These are phyloP conservation scores for Artibeus jamaicensis DNA, from an alignment of 2,797 vertebrate species.

Conservation along the genomic window DNA sequence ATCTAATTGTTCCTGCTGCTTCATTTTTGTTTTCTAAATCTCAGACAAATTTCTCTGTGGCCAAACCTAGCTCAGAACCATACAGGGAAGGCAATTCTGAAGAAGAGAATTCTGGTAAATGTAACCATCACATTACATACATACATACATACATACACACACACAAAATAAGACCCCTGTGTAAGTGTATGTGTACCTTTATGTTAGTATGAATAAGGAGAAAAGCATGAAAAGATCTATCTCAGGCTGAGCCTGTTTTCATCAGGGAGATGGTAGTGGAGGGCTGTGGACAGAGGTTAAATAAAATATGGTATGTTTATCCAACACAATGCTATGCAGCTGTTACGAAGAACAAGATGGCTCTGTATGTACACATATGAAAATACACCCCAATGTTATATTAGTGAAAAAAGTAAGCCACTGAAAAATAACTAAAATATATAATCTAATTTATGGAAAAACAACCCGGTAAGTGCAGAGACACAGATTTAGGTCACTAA, in stretches of 20 bases:
- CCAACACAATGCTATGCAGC: neutral
- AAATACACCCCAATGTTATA: neutral
- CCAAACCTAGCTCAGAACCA: neutral
- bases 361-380: neutral
- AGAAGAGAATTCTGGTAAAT: neutral
- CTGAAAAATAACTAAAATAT: constrained; percentile 28
- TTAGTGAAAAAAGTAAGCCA: constrained; percentile 15
- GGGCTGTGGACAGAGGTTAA: neutral
- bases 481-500: neutral
- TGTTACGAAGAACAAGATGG: neutral
- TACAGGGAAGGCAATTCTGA: neutral
- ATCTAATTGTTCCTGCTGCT: neutral
- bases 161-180: neutral
- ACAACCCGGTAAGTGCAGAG: neutral
- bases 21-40: constrained; percentile 5
- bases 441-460: constrained; percentile 13
- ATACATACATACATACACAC: neutral
- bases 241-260: neutral
- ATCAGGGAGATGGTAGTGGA: neutral
- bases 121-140: neutral
- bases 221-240: neutral
- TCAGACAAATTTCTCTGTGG: constrained; percentile 8
- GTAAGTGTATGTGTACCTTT: neutral
- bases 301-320: constrained; percentile 22
- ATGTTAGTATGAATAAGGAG: neutral